Evolutionary conservation across 92 coral and sea anemone species (phyloP).

Genomic region (Blastomussa wellsi): DNA sequence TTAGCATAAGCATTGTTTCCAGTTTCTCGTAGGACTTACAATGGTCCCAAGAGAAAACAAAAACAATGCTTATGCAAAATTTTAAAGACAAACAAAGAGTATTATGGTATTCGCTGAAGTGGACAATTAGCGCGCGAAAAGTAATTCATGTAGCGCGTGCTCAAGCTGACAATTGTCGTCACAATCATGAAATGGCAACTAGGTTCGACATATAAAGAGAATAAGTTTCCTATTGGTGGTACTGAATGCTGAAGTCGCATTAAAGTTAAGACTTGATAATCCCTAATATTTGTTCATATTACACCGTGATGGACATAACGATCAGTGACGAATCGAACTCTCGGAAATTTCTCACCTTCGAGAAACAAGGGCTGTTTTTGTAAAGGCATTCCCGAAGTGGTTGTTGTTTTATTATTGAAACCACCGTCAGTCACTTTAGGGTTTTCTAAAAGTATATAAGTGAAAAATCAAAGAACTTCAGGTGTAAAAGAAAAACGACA

Average conservation of each 20-base stretch:
- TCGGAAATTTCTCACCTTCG: neutral
- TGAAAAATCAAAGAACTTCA: neutral
- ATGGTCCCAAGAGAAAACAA: too few species aligned
- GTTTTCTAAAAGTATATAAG: neutral
- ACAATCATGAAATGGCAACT: neutral
- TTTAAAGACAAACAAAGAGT: too few species aligned
- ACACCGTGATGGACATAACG: neutral
- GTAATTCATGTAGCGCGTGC: neutral
- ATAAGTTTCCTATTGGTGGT: neutral
- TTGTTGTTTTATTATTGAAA: too few species aligned
- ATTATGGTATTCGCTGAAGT: too few species aligned
- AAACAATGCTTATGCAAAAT: too few species aligned
- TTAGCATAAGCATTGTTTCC: too few species aligned
- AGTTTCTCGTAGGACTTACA: too few species aligned
- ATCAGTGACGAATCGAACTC: neutral
- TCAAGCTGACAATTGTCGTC: neutral
- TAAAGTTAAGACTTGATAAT: neutral
- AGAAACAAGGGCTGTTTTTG: neutral
- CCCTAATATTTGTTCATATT: neutral
- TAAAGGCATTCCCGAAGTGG: neutral
- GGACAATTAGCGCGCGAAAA: neutral
- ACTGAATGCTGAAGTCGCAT: neutral
- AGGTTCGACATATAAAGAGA: neutral
- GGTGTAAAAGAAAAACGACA: neutral
- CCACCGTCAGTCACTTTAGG: neutral